These are phyloP conservation scores for Dichetophora obliterata DNA, from an alignment of 2,888 invertebrate genomes.

Conservation along the genomic window DNA sequence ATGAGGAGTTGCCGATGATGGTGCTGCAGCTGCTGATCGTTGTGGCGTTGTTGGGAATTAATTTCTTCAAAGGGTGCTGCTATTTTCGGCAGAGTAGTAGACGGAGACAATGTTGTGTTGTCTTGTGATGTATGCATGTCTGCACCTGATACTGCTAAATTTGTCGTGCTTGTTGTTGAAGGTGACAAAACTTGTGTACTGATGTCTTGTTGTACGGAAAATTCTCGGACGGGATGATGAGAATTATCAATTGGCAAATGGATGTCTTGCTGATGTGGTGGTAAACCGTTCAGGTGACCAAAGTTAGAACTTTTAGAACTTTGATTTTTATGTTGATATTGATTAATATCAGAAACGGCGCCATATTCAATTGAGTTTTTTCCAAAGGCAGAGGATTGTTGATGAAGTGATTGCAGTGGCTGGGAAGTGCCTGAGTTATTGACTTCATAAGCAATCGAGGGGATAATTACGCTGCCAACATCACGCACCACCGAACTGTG, in stretches of 20 bases:
- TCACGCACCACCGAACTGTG: conserved; percentile 3
- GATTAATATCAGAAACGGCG: not conserved
- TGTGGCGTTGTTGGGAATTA: conserved; percentile 35
- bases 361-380: not conserved
- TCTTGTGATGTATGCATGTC: no score
- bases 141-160: not conserved
- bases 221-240: conserved; percentile 13
- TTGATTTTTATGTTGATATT: not conserved
- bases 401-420: conserved; percentile 4
- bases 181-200: not conserved
- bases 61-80: conserved; percentile 16
- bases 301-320: not conserved
- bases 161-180: not conserved
- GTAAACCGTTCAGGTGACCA: not conserved
- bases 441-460: not conserved
- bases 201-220: not conserved
- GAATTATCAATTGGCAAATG: not conserved
- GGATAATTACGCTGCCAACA: not conserved
- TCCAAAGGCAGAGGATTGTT: not conserved
- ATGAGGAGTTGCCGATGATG: conserved; percentile 36
- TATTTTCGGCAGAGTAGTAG: not conserved
- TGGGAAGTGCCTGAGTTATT: conserved; percentile 1
- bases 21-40: conserved; percentile 40
- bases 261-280: not conserved
- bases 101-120: conserved; percentile 67